These are phyloP conservation scores for Lerema accius DNA, from an alignment of 1,140 invertebrate species.

Conservation along the genomic window DNA sequence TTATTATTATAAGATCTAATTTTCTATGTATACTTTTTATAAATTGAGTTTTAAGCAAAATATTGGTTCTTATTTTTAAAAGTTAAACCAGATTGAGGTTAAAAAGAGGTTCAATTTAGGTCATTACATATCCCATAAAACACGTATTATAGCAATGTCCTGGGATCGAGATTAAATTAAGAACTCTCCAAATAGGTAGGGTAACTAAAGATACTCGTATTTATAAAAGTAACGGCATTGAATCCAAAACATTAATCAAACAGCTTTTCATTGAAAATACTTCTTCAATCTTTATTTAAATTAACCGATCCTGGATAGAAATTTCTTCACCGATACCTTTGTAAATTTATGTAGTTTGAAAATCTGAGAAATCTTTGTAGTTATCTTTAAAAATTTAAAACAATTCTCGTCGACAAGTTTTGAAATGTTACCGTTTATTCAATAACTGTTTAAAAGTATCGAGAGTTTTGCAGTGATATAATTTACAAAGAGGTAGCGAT, in stretches of 20 bases:
- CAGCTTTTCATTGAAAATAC: background rate
- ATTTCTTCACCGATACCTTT: background rate
- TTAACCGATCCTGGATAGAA: background rate
- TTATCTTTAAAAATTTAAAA: slow-evolving; percentile 14
- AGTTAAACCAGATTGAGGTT: no score
- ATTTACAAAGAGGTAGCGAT: background rate
- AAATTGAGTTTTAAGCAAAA: no score
- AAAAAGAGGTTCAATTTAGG: no score
- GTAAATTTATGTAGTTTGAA: background rate
- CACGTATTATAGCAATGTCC: no score
- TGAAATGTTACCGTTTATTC: slow-evolving; percentile 7
- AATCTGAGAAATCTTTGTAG: background rate
- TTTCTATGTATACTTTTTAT: no score
- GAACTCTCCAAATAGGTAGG: no score
- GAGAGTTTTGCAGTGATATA: slow-evolving; percentile 1
- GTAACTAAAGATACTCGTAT: no score
- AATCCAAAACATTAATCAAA: background rate
- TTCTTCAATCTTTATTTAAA: background rate
- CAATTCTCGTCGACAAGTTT: slow-evolving; percentile 3
- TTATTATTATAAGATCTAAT: no score
- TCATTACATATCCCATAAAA: no score
- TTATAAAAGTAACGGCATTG: no score
- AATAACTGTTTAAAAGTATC: background rate
- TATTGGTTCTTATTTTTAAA: no score
- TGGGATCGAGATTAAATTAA: no score